Evolutionary conservation across 2,113 vertebrate species (phyloP), one percentile per base, ranked within the genome.

Genomic region (Maylandia zebra): DNA sequence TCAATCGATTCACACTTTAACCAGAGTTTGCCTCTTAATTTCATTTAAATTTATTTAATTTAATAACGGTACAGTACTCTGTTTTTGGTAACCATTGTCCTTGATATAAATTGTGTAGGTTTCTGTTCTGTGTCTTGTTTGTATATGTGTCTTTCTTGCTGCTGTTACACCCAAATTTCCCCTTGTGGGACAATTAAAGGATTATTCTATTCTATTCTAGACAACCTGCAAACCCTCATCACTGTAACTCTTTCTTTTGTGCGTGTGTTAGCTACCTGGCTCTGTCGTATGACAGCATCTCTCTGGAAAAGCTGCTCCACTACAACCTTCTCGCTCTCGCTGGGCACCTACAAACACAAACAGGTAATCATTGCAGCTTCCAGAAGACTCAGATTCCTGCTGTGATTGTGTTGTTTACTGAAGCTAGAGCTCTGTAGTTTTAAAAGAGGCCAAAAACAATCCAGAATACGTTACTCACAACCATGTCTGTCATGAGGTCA

Each of bases 271-370:
- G 56, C 24, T 96, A 99, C 98, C 98, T 99, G 99, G 94, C 98
- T 98, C 92, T 99, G 98, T 81, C 98, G 97, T 66, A 99, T 97
- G 89, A 98, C 86, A 1, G 97, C 95, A 56, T 99, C 99, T 71
- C 97, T 97, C 92, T 99, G 98, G 92, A 99, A 99, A 10, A 99
- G 96, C 80, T 97, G 97, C 91, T 98, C 97, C 89, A 99, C 97
- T 48, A 96, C 96, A 0, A 94, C 92, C 94, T 98, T 99, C 94
- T 99, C 98, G 90, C 98, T 99, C 88, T 97, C 96, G 94, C 95
- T 98, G 93, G 97, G 96, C 90, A 93, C 92, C 98, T 99, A n/a
- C 52, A 84, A 61, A 80, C 71, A 89, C 19, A 87, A 7, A 55
- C 38, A 43, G 16, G 7, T 13, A 11, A 50, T 52, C 27, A 22